Percentiles rank a stretch among this genome's conserved stretches.
These are phyloP conservation scores for Lacerta agilis DNA, from an alignment of 2,797 vertebrate genomes.

Conservation along the genomic window DNA sequence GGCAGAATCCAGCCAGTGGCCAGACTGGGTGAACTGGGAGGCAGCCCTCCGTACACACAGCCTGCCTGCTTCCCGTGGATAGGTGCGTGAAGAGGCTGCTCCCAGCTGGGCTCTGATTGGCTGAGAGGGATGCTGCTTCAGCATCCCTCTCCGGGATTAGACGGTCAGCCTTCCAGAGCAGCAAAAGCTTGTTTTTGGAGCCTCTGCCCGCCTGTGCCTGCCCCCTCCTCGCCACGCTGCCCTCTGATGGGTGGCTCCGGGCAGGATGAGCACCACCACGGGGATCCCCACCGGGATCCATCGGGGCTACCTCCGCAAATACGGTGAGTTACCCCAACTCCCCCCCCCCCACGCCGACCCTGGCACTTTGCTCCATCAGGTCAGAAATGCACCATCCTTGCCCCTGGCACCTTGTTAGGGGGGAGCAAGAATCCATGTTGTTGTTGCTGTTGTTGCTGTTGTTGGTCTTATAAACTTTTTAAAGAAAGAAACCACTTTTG, in stretches of 20 bases:
- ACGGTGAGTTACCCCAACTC: slow-evolving; percentile 72
- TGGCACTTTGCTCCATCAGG: too few species aligned
- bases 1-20: too few species aligned
- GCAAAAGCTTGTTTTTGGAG: background rate
- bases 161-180: background rate
- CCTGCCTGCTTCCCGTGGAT: too few species aligned
- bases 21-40: too few species aligned
- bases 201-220: background rate
- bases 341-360: background rate
- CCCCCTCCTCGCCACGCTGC: background rate
- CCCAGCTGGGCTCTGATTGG: background rate
- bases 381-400: background rate
- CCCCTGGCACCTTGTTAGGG: background rate
- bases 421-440: background rate
- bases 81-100: background rate
- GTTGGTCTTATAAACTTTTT: too few species aligned
- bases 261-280: slow-evolving; percentile 70
- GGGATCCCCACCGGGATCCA: slow-evolving; percentile 71
- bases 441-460: too few species aligned
- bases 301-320: slow-evolving; percentile 84
- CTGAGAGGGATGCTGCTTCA: background rate
- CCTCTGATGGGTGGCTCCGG: slow-evolving; percentile 56
- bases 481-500: too few species aligned
- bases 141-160: background rate
- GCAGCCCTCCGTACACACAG: too few species aligned